phyloP scores from a whole-genome alignment of 2,888 invertebrate species.

The Cephus nigrinus region DNA sequence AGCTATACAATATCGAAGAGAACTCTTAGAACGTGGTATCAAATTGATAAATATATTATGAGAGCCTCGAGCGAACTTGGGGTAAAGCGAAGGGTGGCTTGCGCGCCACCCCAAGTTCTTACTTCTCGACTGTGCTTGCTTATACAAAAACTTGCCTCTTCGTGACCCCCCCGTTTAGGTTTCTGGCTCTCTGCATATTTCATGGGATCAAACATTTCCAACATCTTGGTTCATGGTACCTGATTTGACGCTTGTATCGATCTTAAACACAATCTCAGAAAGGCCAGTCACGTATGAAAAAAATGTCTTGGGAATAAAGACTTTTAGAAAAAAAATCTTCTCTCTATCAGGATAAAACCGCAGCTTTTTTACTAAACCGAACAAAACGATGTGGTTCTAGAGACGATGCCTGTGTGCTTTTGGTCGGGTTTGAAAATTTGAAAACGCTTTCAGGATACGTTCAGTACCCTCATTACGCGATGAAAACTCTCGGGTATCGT shows the following conservation, averaged over 20 bases:
- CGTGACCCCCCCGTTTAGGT: background rate
- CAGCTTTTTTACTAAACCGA: background rate
- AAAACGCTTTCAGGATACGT: background rate
- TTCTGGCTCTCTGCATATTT: constrained; percentile 16
- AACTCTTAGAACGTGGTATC: constrained; percentile 17
- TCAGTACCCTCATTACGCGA: background rate
- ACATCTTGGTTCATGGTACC: constrained; percentile 3
- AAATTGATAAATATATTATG: constrained; percentile 22
- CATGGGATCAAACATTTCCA: constrained; percentile 19
- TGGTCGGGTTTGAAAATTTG: background rate
- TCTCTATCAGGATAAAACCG: background rate
- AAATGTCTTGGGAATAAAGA: background rate
- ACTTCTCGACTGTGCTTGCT: constrained; percentile 2
- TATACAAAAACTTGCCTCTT: background rate
- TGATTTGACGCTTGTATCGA: background rate
- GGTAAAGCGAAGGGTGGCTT: background rate
- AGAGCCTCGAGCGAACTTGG: constrained; percentile 15
- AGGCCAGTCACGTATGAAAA: background rate
- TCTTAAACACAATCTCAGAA: background rate
- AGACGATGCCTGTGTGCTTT: background rate
- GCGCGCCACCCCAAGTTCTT: background rate
- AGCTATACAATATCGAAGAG: background rate
- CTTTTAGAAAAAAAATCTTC: background rate
- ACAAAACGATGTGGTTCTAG: background rate
- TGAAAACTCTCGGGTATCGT: background rate